phyloP scores from a whole-genome alignment of 2,797 vertebrate species.

The Rallus crepitans region DNA sequence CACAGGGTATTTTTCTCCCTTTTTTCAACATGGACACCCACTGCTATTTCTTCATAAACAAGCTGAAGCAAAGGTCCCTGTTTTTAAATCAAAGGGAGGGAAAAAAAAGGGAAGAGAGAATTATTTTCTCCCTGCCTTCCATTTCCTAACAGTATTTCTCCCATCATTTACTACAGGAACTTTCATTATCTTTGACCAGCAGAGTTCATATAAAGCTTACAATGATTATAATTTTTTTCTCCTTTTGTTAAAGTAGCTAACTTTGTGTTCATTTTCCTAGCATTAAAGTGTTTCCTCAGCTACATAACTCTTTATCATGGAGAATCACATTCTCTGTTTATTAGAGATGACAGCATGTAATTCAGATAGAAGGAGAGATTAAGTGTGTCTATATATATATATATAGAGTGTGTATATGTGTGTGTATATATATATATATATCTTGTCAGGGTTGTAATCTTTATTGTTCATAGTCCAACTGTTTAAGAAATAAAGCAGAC shows the following conservation, averaged over 20 bases:
- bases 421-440: background rate
- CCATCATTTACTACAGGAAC: background rate
- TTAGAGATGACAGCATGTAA: background rate
- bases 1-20: background rate
- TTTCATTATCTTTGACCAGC: background rate
- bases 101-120: background rate
- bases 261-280: background rate
- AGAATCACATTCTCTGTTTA: background rate
- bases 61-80: background rate
- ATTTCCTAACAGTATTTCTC: background rate
- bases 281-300: background rate
- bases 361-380: background rate
- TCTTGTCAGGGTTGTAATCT: background rate
- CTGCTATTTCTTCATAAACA: background rate
- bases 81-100: background rate
- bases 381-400: background rate
- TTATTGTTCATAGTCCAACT: background rate
- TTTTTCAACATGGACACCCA: background rate
- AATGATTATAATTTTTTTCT: background rate
- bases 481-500: background rate
- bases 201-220: background rate
- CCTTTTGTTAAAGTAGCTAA: background rate
- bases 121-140: rapidly evolving
- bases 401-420: background rate
- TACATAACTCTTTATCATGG: background rate